phyloP scores from a whole-genome alignment of 1,140 invertebrate species.

The Zaprionus tsacasi region DNA sequence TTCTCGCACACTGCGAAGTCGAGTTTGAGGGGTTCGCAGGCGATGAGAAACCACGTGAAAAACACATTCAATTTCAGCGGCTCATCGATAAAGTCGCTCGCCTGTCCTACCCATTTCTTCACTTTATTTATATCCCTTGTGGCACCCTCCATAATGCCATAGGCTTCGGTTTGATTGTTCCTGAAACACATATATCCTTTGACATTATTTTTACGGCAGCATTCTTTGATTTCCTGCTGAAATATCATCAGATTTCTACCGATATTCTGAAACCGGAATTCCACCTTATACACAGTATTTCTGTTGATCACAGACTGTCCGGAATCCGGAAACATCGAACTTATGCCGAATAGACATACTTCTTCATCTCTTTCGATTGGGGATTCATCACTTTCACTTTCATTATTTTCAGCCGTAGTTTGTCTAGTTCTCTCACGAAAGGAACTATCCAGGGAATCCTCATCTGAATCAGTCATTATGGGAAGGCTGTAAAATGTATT shows the following conservation, averaged over 20 bases:
- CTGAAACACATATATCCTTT: constrained; percentile 6
- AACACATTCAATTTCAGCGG: not conserved
- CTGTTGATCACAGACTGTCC: not conserved
- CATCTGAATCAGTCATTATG: not conserved
- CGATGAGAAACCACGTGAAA: constrained; percentile 14
- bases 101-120: constrained; percentile 1
- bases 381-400: too few species aligned
- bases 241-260: not conserved
- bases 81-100: not conserved
- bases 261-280: constrained; percentile 9
- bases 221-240: not conserved
- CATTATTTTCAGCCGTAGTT: not conserved
- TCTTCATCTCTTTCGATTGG: not conserved
- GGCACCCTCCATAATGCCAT: constrained; percentile 10
- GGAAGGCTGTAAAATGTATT: too few species aligned
- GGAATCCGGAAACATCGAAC: not conserved
- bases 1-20: not conserved
- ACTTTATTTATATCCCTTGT: constrained; percentile 3
- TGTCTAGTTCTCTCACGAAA: too few species aligned
- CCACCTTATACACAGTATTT: not conserved
- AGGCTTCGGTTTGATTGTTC: not conserved
- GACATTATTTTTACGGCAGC: not conserved
- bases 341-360: not conserved
- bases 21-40: not conserved
- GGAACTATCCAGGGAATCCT: not conserved